A percentile compares a stretch with the other conserved stretches of the same genome.
These are phyloP conservation scores for Euwallacea similis DNA, from an alignment of 1,140 invertebrate species.

Conservation along the genomic window DNA sequence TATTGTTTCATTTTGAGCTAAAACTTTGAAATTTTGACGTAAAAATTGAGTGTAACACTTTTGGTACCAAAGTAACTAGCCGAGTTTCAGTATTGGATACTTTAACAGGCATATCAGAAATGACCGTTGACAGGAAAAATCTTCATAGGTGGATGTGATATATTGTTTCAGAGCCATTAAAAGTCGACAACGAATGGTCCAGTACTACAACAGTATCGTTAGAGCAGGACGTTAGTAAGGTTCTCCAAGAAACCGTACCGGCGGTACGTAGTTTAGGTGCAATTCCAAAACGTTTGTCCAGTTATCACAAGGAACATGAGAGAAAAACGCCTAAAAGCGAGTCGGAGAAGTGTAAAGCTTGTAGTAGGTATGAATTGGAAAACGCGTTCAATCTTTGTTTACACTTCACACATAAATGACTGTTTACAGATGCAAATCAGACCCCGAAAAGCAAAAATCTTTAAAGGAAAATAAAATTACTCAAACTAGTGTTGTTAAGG, in stretches of 20 bases:
- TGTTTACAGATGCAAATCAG: slow-evolving; percentile 17
- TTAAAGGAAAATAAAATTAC: slow-evolving; percentile 51
- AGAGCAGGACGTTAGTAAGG: slow-evolving; percentile 58
- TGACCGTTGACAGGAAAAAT: background rate
- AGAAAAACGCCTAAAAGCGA: slow-evolving; percentile 49
- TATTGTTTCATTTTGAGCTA: no score
- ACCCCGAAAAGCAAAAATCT: slow-evolving; percentile 41
- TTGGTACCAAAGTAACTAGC: no score
- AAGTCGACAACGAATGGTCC: slow-evolving; percentile 58
- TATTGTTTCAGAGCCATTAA: slow-evolving; percentile 49
- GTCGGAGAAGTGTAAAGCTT: slow-evolving; percentile 48
- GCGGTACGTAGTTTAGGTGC: slow-evolving; percentile 65
- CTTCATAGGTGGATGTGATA: no score
- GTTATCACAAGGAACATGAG: slow-evolving; percentile 33
- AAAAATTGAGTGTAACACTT: no score
- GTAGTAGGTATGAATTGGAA: slow-evolving; percentile 37
- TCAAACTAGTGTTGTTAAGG: slow-evolving; percentile 43
- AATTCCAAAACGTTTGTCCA: slow-evolving; percentile 67
- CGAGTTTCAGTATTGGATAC: no score
- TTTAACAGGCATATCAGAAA: no score
- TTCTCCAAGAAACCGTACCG: slow-evolving; percentile 50
- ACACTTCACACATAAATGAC: background rate
- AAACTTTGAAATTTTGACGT: no score
- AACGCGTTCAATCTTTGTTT: background rate
- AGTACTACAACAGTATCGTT: slow-evolving; percentile 60